These are phyloP conservation scores for Malthinus seriepunctatus DNA, from an alignment of 2,888 invertebrate genomes.

Conservation along the genomic window DNA sequence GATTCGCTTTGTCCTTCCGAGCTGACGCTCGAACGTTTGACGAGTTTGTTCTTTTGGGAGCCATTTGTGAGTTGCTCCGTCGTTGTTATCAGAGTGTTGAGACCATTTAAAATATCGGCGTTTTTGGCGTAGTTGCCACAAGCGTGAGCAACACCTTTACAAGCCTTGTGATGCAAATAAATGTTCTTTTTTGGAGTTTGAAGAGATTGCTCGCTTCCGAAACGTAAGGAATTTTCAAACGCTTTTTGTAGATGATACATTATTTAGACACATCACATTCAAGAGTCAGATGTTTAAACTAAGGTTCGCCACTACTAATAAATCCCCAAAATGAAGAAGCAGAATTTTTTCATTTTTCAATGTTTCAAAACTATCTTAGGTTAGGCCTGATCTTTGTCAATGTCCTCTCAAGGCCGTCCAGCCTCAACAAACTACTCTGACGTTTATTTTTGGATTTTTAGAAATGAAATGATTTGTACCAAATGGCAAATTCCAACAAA, in stretches of 20 bases:
- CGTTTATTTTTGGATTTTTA: no score
- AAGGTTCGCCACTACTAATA: neutral
- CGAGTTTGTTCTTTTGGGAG: slow-evolving; percentile 5
- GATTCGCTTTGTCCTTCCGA: slow-evolving; percentile 70
- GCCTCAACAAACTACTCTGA: no score
- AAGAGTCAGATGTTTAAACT: neutral
- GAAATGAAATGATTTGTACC: no score
- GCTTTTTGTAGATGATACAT: slow-evolving; percentile 61
- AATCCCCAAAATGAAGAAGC: neutral
- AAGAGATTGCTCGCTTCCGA: slow-evolving; percentile 57
- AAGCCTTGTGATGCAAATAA: slow-evolving; percentile 68
- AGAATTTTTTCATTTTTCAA: no score
- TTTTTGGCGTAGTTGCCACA: slow-evolving; percentile 62
- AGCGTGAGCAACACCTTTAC: slow-evolving; percentile 77
- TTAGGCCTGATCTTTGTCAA: no score
- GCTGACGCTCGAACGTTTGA: slow-evolving; percentile 59
- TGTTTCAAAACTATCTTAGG: no score
- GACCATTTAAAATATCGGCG: neutral
- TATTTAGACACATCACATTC: slow-evolving; percentile 15
- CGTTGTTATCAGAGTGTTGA: neutral
- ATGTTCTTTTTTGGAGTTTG: slow-evolving; percentile 59
- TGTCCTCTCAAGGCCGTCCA: no score
- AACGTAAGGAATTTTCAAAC: slow-evolving; percentile 64
- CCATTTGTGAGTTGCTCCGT: neutral
- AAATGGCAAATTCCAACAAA: no score